Evolutionary conservation across 2,797 vertebrate genomes (phyloP).

Genomic region (Sebastes diploproa): DNA sequence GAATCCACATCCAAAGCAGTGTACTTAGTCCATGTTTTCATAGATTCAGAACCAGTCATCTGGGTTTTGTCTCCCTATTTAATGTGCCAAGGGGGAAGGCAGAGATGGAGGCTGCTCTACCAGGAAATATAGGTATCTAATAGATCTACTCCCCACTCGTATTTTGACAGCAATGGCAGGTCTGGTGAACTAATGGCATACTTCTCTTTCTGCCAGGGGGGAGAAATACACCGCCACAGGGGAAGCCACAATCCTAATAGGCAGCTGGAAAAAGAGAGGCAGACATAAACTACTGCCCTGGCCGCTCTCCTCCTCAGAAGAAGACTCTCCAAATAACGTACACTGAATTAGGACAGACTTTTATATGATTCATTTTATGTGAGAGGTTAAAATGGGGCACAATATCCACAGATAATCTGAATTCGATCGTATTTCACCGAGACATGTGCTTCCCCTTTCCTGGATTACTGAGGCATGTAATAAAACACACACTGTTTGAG

Average conservation of each 20-base stretch:
- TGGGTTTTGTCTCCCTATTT: constrained; percentile 78
- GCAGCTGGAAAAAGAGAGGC: constrained; percentile 71
- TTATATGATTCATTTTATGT: constrained; percentile 76
- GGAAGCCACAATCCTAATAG: constrained; percentile 73
- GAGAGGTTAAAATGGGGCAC: constrained; percentile 70
- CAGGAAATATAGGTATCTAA: constrained; percentile 79
- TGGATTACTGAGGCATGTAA: constrained; percentile 81
- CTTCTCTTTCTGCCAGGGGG: constrained; percentile 66
- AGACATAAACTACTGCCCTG: constrained; percentile 54
- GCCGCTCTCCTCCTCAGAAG: constrained; percentile 19
- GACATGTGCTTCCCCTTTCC: constrained; percentile 83
- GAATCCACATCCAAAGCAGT: constrained; percentile 81
- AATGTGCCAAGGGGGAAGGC: constrained; percentile 70
- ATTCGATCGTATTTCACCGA: constrained; percentile 79
- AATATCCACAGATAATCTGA: constrained; percentile 79
- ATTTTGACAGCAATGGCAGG: constrained; percentile 75
- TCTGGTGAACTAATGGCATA: constrained; percentile 76
- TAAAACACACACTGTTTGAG: constrained; percentile 80
- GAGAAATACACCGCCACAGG: constrained; percentile 58
- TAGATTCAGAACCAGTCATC: constrained; percentile 79
- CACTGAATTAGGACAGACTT: constrained; percentile 67
- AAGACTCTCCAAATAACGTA: constrained; percentile 53
- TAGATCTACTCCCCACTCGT: constrained; percentile 69
- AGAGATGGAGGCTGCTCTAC: constrained; percentile 61
- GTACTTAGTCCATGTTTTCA: constrained; percentile 79